Percentiles rank a stretch among this genome's conserved stretches.
These are phyloP conservation scores for Yoshiicerus persimilis DNA, from an alignment of 1,140 invertebrate species.

Conservation along the genomic window DNA sequence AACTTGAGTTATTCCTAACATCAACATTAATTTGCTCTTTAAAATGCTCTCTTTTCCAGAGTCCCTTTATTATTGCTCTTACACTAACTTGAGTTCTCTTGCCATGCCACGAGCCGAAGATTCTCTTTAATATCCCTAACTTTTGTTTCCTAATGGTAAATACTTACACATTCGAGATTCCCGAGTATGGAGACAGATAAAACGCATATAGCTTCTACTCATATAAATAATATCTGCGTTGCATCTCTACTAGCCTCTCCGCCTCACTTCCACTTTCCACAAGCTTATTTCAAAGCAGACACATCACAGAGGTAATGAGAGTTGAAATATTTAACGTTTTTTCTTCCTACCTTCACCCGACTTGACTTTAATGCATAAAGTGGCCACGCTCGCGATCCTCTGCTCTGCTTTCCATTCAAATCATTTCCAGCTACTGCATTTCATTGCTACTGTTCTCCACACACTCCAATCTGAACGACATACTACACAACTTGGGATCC, in stretches of 20 bases:
- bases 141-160: not conserved
- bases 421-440: not conserved
- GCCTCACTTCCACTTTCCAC: not conserved
- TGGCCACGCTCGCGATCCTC: not conserved
- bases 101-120: not conserved
- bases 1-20: slow-evolving; percentile 20
- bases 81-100: not conserved
- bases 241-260: not conserved
- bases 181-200: no score
- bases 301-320: slow-evolving; percentile 1
- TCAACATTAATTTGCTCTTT: slow-evolving; percentile 26
- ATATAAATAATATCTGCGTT: not conserved
- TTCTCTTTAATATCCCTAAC: not conserved
- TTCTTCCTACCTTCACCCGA: not conserved
- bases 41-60: not conserved
- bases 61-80: not conserved
- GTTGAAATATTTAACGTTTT: slow-evolving; percentile 26
- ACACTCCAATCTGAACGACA: not conserved
- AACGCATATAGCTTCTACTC: not conserved
- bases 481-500: not conserved
- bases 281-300: not conserved
- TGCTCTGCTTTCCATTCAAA: not conserved
- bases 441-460: not conserved
- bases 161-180: no score
- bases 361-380: not conserved